Conservation (phyloP, 2,888 invertebrate genomes). For the Trissolcus brochymenae region DNA sequence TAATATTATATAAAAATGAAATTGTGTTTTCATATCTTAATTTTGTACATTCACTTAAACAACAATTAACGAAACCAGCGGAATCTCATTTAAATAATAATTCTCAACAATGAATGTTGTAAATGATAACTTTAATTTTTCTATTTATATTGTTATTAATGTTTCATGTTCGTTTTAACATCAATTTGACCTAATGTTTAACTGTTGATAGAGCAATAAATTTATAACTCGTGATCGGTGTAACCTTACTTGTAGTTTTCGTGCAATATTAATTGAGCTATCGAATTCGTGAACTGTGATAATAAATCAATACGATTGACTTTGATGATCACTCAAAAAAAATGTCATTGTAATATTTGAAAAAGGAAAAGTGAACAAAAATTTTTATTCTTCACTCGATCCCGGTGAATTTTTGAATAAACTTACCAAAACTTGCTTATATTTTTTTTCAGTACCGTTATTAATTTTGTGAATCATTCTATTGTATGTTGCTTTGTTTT, state of each 20-base stretch:
- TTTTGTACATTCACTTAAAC: no score
- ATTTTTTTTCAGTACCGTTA: no score
- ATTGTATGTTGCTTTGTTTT: neutral
- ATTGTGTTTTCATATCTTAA: no score
- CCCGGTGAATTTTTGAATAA: no score
- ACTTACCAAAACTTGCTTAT: no score
- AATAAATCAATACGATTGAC: slow-evolving; percentile 16
- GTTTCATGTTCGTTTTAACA: no score
- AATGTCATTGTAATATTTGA: neutral
- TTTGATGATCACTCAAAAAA: slow-evolving; percentile 18
- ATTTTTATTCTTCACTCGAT: no score
- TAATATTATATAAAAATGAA: no score
- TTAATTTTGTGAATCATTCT: neutral
- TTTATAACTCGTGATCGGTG: slow-evolving; percentile 30
- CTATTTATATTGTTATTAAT: no score
- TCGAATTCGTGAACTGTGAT: slow-evolving; percentile 33
- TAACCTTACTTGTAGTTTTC: slow-evolving; percentile 36
- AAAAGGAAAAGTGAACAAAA: neutral
- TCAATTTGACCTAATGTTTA: neutral
- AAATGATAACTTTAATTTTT: slow-evolving; percentile 13
- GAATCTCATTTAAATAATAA: no score
- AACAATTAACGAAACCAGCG: no score
- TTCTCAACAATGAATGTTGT: no score
- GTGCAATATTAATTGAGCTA: slow-evolving; percentile 37
- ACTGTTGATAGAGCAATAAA: neutral